Percentiles rank a stretch among this genome's conserved stretches.
These are phyloP conservation scores for Lindbergichthys nudifrons DNA, from an alignment of 2,797 vertebrate genomes.

Conservation along the genomic window DNA sequence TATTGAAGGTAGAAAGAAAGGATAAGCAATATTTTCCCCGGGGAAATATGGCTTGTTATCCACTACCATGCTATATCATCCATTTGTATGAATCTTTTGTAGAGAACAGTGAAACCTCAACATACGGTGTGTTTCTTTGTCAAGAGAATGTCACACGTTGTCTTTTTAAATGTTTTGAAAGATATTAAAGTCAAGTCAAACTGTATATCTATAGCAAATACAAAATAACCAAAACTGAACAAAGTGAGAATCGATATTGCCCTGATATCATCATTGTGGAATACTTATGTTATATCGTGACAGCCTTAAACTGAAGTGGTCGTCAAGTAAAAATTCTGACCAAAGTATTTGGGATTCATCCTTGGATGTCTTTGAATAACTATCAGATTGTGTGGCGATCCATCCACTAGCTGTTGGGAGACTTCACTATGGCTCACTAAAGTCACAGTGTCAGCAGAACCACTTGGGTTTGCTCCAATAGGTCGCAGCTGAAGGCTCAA, in stretches of 20 bases:
- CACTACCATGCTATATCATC: constrained; percentile 9
- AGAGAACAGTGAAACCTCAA: background rate
- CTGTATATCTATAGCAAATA: no score
- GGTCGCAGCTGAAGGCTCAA: constrained; percentile 29
- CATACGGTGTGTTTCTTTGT: background rate
- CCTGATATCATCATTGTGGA: no score
- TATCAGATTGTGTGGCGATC: background rate
- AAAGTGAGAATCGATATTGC: no score
- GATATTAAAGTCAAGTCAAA: no score
- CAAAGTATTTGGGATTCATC: background rate
- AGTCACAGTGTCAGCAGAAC: constrained; percentile 17
- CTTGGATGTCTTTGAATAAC: constrained; percentile 12
- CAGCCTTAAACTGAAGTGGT: background rate
- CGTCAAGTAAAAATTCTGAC: background rate
- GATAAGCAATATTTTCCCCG: background rate
- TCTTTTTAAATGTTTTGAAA: background rate
- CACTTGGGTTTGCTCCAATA: constrained; percentile 10
- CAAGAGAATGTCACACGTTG: constrained; percentile 33
- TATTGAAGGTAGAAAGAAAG: constrained; percentile 12
- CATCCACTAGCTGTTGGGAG: background rate
- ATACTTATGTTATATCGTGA: no score
- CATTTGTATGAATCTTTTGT: constrained; percentile 19
- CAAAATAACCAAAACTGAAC: no score
- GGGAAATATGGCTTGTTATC: constrained; percentile 9
- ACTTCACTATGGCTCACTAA: constrained; percentile 16